Evolutionary conservation across 2,113 vertebrate species (phyloP), one percentile per base, ranked within the genome.

Genomic region (Bostrychus sinensis): DNA sequence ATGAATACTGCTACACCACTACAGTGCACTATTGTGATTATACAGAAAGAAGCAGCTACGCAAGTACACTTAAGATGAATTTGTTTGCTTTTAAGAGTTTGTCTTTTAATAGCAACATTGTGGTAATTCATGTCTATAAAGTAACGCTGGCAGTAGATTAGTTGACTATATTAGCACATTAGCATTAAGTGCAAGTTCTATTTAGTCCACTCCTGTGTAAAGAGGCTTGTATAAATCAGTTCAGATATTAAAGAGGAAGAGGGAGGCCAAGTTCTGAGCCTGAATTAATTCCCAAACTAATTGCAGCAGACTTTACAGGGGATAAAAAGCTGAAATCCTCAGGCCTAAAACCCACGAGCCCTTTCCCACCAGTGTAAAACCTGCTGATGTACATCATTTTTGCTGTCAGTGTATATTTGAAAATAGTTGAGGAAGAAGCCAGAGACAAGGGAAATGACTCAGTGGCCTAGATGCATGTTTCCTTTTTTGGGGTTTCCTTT

Each of bases 311-410:
- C 78, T 89, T 88, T 77, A 75, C 79, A 56, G 70, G 72, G 74
- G 83, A 87, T 87, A 76, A 88, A 72, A 87, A 83, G 65, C 82
- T 82, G 50, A 86, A 88, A 88, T 90, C 75, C 72, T 75, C 36
- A 66, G 69, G 73, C 74, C 77, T 76, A 78, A 80, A 81, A 65
- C 77, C 62, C 84, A 59, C 38, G 69, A 62, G 79, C 57, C 62
- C 51, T 58, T 69, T 77, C 72, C 68, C 66, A 73, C 78, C 62
- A 60, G 56, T 72, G 77, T 86, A 67, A 83, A 87, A 75, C 63
- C 64, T 66, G 73, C 81, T 80, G 79, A 89, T 87, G 86, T 91
- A 75, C 85, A 89, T 92, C 84, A 91, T 90, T 87, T 85, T 89
- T 85, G 77, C 79, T 81, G 81, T 85, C 77, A 81, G 81, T 78